Conservation (phyloP, 2,113 vertebrate species). For the Protobothrops mucrosquamatus region DNA sequence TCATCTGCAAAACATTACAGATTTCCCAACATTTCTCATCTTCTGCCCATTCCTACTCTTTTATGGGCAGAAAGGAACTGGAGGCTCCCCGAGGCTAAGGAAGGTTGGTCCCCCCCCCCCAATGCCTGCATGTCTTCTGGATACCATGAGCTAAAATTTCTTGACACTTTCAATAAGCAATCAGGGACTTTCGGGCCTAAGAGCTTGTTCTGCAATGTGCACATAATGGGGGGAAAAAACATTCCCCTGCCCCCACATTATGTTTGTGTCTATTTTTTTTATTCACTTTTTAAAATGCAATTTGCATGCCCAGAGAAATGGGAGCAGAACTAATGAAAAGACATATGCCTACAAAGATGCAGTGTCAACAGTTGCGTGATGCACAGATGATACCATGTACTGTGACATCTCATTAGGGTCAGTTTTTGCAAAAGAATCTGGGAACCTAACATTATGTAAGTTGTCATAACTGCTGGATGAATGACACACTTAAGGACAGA, state of each 20-base stretch:
- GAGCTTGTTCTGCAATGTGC: not conserved
- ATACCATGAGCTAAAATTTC: not conserved
- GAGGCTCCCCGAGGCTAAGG: not conserved
- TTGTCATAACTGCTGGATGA: not conserved
- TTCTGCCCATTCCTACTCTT: slow-evolving; percentile 14
- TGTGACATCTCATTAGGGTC: rapidly evolving
- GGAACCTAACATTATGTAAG: rapidly evolving
- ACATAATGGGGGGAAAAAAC: not conserved
- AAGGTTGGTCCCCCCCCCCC: slow-evolving; percentile 12
- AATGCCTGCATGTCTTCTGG: not conserved
- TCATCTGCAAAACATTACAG: slow-evolving; percentile 14
- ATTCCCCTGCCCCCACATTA: not conserved
- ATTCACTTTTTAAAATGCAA: not conserved
- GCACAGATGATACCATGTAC: not conserved
- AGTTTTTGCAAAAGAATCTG: not conserved
- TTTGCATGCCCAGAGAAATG: not conserved
- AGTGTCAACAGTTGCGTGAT: not conserved
- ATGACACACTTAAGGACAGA: not conserved
- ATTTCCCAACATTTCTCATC: slow-evolving; percentile 22
- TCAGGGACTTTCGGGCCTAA: not conserved
- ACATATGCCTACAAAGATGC: not conserved
- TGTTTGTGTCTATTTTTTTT: not conserved
- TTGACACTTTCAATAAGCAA: slow-evolving; percentile 9
- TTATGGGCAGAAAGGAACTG: slow-evolving; percentile 16
- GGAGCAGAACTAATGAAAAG: not conserved